Evolutionary conservation across 2,113 vertebrate species (phyloP).

Genomic region (Bubo bubo): DNA sequence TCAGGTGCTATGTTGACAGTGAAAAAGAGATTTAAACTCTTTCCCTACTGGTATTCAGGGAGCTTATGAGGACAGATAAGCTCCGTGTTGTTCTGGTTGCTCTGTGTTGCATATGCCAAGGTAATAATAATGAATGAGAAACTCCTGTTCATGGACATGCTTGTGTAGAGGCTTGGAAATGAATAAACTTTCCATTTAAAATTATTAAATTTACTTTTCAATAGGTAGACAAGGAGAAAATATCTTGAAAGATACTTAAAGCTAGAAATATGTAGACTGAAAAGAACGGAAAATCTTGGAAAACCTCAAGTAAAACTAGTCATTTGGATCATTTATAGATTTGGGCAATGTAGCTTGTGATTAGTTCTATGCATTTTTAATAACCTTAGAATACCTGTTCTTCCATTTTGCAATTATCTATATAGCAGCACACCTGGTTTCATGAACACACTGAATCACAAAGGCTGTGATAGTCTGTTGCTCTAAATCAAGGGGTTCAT

Average conservation of each 20-base stretch:
- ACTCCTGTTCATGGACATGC: not conserved
- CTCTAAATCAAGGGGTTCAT: accelerated
- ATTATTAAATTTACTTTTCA: not conserved
- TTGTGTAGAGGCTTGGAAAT: not conserved
- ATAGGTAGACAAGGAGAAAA: not conserved
- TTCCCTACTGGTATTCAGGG: not conserved
- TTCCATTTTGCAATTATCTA: accelerated
- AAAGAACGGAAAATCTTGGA: not conserved
- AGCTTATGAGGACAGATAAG: not conserved
- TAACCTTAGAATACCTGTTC: not conserved
- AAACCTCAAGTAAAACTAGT: not conserved
- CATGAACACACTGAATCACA: too few species aligned
- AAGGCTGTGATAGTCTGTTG: not conserved
- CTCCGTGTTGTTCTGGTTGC: not conserved
- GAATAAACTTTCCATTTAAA: not conserved
- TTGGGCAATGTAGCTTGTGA: not conserved
- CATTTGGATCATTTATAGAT: not conserved
- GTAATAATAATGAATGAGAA: not conserved
- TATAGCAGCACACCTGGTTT: not conserved
- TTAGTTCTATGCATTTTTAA: not conserved
- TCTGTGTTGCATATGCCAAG: not conserved
- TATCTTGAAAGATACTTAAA: not conserved
- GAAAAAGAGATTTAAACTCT: not conserved
- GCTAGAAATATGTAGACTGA: not conserved
- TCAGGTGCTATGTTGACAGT: not conserved